Evolutionary conservation across 2,113 vertebrate species (phyloP).

Genomic region (Motacilla tschutschensis): DNA sequence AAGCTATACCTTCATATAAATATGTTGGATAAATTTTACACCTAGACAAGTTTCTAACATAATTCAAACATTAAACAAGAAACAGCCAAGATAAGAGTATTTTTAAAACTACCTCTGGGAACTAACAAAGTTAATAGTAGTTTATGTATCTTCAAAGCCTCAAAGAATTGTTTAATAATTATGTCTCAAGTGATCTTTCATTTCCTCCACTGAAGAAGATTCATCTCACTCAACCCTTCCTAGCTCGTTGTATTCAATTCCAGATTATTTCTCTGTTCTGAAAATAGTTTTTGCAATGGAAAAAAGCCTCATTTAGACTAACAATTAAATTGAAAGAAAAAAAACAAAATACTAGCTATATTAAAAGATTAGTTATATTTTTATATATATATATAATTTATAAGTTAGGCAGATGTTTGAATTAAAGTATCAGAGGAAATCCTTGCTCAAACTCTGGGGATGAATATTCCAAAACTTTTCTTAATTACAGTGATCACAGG

Average conservation of each 20-base stretch:
- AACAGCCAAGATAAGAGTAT: background rate
- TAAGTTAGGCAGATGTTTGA: background rate
- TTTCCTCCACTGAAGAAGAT: background rate
- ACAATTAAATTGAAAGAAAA: background rate
- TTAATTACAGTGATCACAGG: background rate
- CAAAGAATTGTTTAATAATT: constrained; percentile 11
- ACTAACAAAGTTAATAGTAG: background rate
- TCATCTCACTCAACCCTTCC: background rate
- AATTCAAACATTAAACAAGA: background rate
- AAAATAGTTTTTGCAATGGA: background rate
- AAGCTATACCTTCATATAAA: background rate
- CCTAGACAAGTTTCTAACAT: background rate
- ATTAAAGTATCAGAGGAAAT: background rate
- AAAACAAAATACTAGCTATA: background rate
- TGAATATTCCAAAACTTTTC: background rate
- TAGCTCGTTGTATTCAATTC: background rate
- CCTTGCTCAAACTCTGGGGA: background rate
- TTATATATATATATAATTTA: background rate
- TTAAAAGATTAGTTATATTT: background rate
- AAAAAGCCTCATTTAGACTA: background rate
- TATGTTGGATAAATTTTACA: background rate
- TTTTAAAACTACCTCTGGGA: background rate
- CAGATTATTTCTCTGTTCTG: background rate
- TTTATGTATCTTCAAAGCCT: background rate
- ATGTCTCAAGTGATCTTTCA: constrained; percentile 2